phyloP scores from a whole-genome alignment of 2,888 invertebrate species.

The Apotomis turbidana region DNA sequence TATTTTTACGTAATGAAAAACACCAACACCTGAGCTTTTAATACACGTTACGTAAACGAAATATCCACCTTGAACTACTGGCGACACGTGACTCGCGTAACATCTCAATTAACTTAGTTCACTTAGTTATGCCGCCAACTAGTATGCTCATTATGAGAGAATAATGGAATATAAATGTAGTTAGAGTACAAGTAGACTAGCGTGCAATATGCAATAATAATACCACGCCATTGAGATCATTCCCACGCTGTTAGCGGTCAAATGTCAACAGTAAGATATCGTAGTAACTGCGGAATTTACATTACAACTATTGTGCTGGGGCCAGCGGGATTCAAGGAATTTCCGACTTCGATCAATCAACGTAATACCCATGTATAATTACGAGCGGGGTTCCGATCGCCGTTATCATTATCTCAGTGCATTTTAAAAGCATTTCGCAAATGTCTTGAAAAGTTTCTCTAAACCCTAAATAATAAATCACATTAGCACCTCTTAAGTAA shows the following conservation, averaged over 20 bases:
- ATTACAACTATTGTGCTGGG: constrained; percentile 20
- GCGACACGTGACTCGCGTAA: constrained; percentile 23
- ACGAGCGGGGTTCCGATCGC: neutral
- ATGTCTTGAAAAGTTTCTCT: constrained; percentile 8
- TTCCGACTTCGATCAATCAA: constrained; percentile 27
- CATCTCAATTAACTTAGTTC: constrained; percentile 10
- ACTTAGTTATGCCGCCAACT: constrained; percentile 9
- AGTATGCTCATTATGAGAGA: neutral
- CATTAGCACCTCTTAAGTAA: neutral
- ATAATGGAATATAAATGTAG: neutral
- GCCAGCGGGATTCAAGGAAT: constrained; percentile 28
- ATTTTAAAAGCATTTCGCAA: constrained; percentile 12
- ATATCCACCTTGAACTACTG: constrained; percentile 38
- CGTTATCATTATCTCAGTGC: constrained; percentile 4
- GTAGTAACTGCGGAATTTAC: constrained; percentile 33
- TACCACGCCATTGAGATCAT: constrained; percentile 45
- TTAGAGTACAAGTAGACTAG: constrained; percentile 44
- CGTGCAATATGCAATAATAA: constrained; percentile 52
- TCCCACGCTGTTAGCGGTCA: constrained; percentile 50
- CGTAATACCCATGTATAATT: constrained; percentile 8
- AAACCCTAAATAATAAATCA: neutral
- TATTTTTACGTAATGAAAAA: constrained; percentile 26
- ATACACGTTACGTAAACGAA: constrained; percentile 30
- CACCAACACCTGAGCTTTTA: constrained; percentile 7
- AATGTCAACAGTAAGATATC: constrained; percentile 48